A percentile compares a stretch with the other conserved stretches of the same genome.
phyloP scores from a whole-genome alignment of 2,113 vertebrate genomes.

The Neofelis nebulosa region DNA sequence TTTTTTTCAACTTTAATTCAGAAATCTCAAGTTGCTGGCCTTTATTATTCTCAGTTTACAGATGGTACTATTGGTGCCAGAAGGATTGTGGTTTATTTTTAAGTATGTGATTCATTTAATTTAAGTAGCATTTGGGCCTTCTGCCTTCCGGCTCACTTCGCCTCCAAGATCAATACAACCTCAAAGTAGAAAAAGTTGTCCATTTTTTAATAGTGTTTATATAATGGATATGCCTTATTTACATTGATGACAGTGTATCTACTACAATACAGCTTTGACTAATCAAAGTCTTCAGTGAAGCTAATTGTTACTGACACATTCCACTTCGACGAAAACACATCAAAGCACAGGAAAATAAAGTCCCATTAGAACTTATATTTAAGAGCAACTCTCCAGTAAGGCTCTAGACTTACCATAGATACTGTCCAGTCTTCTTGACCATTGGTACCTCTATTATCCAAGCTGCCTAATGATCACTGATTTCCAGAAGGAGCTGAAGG shows the following conservation, averaged over 20 bases:
- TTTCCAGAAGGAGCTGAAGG: not conserved
- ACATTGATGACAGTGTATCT: constrained; percentile 5
- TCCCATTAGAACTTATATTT: not conserved
- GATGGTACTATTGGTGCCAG: constrained; percentile 35
- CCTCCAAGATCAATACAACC: constrained; percentile 32
- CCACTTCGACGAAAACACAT: not conserved
- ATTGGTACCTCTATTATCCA: not conserved
- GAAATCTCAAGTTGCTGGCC: not conserved
- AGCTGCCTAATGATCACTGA: not conserved
- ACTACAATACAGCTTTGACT: not conserved
- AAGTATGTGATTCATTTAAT: constrained; percentile 53
- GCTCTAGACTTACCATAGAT: not conserved
- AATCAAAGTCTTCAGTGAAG: constrained; percentile 13
- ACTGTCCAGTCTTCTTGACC: not conserved
- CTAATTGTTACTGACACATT: not conserved
- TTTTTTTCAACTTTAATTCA: constrained; percentile 22
- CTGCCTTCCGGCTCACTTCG: not conserved
- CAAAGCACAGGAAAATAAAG: constrained; percentile 20
- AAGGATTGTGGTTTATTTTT: constrained; percentile 49
- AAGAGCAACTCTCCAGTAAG: not conserved
- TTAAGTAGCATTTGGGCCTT: not conserved
- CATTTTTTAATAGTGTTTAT: not conserved
- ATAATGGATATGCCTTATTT: not conserved
- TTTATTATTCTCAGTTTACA: constrained; percentile 49
- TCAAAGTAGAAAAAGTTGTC: constrained; percentile 40